Conservation (phyloP, 2,888 invertebrate genomes). For the Phalera bucephala region DNA sequence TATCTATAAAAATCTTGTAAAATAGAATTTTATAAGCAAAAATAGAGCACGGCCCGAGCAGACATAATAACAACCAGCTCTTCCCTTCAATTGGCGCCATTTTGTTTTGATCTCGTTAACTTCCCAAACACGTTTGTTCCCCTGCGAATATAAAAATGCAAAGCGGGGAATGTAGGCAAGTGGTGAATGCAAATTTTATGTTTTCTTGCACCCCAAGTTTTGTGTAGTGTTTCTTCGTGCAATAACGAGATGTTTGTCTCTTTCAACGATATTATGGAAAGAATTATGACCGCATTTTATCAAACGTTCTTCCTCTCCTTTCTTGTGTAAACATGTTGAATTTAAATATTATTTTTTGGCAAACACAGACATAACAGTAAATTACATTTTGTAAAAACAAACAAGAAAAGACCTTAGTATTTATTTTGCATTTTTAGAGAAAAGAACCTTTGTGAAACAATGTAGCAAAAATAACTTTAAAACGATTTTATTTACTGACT, state of each 20-base stretch:
- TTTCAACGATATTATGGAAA: not conserved
- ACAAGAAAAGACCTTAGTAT: too few species aligned
- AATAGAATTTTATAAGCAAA: not conserved
- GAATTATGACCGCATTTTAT: too few species aligned
- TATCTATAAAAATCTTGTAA: not conserved
- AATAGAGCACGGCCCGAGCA: not conserved
- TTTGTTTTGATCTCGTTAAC: slow-evolving; percentile 49
- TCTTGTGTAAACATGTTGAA: too few species aligned
- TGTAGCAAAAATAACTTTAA: too few species aligned
- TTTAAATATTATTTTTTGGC: too few species aligned
- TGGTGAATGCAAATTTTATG: slow-evolving; percentile 59
- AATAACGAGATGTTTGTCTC: slow-evolving; percentile 17
- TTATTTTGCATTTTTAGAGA: too few species aligned
- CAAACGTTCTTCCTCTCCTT: too few species aligned
- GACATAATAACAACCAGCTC: slow-evolving; percentile 6
- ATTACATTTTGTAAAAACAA: too few species aligned
- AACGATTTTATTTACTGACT: too few species aligned
- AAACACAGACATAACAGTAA: too few species aligned
- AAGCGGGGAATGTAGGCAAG: slow-evolving; percentile 47
- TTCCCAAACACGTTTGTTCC: slow-evolving; percentile 54
- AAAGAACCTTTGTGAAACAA: too few species aligned
- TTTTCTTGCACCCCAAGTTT: slow-evolving; percentile 28
- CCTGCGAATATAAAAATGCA: slow-evolving; percentile 56
- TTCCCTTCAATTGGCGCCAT: slow-evolving; percentile 32
- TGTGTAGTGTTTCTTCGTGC: slow-evolving; percentile 22